Conservation (phyloP, 1,140 invertebrate species). For the Cotesia glomerata region DNA sequence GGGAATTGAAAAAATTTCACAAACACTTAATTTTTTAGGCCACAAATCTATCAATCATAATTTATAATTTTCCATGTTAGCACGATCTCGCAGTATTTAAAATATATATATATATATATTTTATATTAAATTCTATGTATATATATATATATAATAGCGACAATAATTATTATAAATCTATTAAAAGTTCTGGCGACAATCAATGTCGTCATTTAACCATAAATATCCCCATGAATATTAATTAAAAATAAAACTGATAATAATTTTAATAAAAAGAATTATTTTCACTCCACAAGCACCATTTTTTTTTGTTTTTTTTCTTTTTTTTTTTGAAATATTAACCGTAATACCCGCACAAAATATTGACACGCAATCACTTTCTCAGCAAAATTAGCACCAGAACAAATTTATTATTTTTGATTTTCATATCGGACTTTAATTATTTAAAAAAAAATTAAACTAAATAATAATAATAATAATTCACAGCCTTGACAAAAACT, state of each 20-base stretch:
- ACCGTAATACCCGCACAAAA: not conserved
- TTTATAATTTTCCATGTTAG: too few relatives aligned
- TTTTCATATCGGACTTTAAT: too few relatives aligned
- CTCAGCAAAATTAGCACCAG: not conserved
- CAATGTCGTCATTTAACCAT: slow-evolving; percentile 4
- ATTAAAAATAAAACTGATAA: not conserved
- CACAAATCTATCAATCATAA: slow-evolving; percentile 30
- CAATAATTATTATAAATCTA: not conserved
- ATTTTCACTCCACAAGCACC: slow-evolving; percentile 5
- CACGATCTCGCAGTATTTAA: not conserved
- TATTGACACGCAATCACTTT: not conserved
- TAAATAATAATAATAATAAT: too few relatives aligned
- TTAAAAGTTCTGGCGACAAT: not conserved
- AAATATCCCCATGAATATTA: not conserved
- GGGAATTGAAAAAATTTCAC: slow-evolving; percentile 15
- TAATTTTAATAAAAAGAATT: not conserved
- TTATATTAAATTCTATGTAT: slow-evolving; percentile 28
- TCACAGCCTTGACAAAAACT: too few relatives aligned
- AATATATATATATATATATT: slow-evolving; percentile 26
- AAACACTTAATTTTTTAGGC: slow-evolving; percentile 31
- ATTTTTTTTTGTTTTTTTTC: slow-evolving; percentile 15
- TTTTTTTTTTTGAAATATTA: slow-evolving; percentile 3
- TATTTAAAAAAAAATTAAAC: too few relatives aligned
- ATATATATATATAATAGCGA: slow-evolving; percentile 1
- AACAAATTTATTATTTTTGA: not conserved